Conservation (phyloP, 2,113 vertebrate genomes). For the Nyctereutes procyonoides region DNA sequence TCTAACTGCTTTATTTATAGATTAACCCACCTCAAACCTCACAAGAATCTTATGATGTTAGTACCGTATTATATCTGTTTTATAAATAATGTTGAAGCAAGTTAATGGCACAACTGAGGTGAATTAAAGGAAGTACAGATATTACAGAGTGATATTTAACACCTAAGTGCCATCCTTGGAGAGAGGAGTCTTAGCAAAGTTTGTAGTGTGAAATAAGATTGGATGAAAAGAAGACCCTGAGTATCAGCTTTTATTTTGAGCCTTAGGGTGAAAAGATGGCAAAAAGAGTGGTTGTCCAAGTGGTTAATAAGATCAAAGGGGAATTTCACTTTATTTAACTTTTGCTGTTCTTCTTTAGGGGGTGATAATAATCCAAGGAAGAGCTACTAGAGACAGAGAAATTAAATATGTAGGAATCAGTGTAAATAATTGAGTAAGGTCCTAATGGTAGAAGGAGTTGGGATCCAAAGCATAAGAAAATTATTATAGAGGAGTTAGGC, state of each 20-base stretch:
- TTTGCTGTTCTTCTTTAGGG: background rate
- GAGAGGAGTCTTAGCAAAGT: background rate
- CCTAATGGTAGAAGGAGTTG: background rate
- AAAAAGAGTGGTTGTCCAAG: background rate
- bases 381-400: background rate
- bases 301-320: background rate
- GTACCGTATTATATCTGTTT: background rate
- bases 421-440: background rate
- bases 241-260: background rate
- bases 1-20: background rate
- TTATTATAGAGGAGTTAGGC: background rate
- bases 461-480: background rate
- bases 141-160: background rate
- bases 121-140: background rate
- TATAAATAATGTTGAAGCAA: background rate
- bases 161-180: background rate
- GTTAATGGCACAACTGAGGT: background rate
- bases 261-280: background rate
- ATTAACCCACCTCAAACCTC: background rate
- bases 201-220: background rate
- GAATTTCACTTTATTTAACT: background rate
- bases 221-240: background rate
- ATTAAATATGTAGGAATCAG: background rate
- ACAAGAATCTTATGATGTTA: background rate
- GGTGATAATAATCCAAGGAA: conserved; percentile 29